These are phyloP conservation scores for Lineus longissimus DNA, from an alignment of 1,140 invertebrate species.

Conservation along the genomic window DNA sequence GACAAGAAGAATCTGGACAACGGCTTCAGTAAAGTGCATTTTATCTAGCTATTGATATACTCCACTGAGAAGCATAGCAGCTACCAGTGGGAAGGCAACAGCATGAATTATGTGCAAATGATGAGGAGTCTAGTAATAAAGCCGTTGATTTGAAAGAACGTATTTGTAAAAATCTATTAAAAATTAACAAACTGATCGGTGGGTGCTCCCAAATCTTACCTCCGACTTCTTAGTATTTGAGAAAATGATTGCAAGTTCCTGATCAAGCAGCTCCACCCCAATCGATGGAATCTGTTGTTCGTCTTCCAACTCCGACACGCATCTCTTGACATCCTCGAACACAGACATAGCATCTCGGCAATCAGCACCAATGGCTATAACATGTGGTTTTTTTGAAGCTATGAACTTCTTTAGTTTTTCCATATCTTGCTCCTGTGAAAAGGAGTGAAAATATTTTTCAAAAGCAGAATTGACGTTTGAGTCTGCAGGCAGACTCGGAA, in stretches of 20 bases:
- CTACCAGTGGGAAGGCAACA: too few species aligned
- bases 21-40: too few species aligned
- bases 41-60: too few species aligned
- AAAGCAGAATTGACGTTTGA: conserved; percentile 16
- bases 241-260: conserved; percentile 82
- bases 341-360: conserved; percentile 69
- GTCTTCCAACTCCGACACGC: conserved; percentile 67
- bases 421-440: conserved; percentile 79
- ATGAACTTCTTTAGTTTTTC: conserved; percentile 81
- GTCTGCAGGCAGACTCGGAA: conserved; percentile 14
- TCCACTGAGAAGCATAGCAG: too few species aligned
- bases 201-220: conserved; percentile 47
- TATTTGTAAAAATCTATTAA: too few species aligned
- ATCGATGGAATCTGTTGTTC: conserved; percentile 86
- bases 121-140: too few species aligned
- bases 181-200: too few species aligned
- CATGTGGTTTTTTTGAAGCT: conserved; percentile 84
- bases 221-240: conserved; percentile 84
- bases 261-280: conserved; percentile 87
- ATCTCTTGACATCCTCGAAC: conserved; percentile 75
- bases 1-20: too few species aligned
- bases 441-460: too few species aligned
- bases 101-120: too few species aligned
- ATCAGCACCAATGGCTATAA: conserved; percentile 85
- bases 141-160: too few species aligned